Evolutionary conservation across 1,140 invertebrate genomes (phyloP).

Genomic region (Drosophila grimshawi): DNA sequence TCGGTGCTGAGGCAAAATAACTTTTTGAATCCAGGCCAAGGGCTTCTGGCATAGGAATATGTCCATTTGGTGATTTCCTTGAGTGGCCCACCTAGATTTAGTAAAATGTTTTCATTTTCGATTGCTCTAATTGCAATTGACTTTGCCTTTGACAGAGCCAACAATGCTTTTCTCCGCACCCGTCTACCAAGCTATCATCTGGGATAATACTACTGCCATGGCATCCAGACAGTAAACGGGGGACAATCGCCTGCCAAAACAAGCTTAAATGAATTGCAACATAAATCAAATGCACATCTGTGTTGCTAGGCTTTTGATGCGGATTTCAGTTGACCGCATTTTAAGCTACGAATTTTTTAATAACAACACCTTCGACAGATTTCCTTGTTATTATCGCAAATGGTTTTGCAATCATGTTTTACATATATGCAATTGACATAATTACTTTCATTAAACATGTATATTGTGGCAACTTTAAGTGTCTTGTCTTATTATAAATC

Average conservation of each 20-base stretch:
- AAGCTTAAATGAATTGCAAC: conserved; percentile 36
- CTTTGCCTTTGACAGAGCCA: conserved; percentile 19
- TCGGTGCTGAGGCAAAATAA: conserved; percentile 7
- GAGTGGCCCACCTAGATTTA: conserved; percentile 8
- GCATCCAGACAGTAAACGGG: conserved; percentile 25
- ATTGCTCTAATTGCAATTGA: conserved; percentile 55
- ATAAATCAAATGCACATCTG: neutral
- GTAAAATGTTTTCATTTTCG: conserved; percentile 43
- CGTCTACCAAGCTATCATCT: conserved; percentile 17
- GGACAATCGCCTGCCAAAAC: conserved; percentile 1
- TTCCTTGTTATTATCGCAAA: neutral
- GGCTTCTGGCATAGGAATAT: conserved; percentile 32
- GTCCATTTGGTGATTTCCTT: conserved; percentile 17
- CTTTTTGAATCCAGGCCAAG: conserved; percentile 19
- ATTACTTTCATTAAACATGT: too few species aligned
- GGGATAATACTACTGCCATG: conserved; percentile 37
- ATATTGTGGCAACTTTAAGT: too few species aligned
- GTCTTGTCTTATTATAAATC: too few species aligned
- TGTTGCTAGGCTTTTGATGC: conserved; percentile 33
- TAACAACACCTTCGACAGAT: neutral
- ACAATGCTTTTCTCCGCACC: neutral
- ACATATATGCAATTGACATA: too few species aligned
- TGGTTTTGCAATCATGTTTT: neutral
- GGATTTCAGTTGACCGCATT: conserved; percentile 18
- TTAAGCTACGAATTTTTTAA: neutral